Evolutionary conservation across 2,113 vertebrate genomes (phyloP).

Genomic region (Urocynchramus pylzowi): DNA sequence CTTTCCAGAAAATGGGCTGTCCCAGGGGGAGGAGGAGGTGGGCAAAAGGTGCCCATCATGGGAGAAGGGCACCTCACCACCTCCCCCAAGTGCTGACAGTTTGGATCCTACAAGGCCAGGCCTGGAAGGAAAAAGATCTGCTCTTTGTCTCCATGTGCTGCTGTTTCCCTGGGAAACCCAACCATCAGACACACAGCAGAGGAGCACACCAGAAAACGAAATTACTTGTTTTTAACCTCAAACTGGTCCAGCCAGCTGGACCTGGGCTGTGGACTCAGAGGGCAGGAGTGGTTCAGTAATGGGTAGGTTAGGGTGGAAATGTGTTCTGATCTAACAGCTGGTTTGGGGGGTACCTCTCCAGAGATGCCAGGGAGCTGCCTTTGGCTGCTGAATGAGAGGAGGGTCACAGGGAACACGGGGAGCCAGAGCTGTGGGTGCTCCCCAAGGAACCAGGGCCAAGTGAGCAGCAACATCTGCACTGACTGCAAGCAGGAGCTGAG

Average conservation of each 20-base stretch:
- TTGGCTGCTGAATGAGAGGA: background rate
- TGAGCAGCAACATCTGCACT: background rate
- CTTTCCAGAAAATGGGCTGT: background rate
- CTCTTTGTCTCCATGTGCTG: background rate
- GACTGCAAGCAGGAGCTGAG: background rate
- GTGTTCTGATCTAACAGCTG: background rate
- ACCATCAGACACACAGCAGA: background rate
- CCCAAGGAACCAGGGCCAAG: rapidly evolving
- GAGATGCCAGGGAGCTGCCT: background rate
- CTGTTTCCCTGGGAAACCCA: background rate
- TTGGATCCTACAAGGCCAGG: background rate
- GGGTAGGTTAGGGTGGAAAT: background rate
- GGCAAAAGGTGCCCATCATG: background rate
- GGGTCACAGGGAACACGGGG: rapidly evolving
- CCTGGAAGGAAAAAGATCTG: background rate
- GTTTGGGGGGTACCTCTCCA: background rate
- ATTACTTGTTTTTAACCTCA: background rate
- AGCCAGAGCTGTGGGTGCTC: background rate
- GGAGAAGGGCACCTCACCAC: background rate
- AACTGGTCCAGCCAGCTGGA: background rate
- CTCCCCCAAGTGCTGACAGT: background rate
- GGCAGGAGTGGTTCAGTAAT: background rate
- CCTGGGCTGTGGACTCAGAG: background rate
- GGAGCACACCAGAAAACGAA: background rate
- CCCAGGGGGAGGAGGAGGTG: background rate